Evolutionary conservation across 1,140 invertebrate species (phyloP).

Genomic region (Meloidogyne floridensis): DNA sequence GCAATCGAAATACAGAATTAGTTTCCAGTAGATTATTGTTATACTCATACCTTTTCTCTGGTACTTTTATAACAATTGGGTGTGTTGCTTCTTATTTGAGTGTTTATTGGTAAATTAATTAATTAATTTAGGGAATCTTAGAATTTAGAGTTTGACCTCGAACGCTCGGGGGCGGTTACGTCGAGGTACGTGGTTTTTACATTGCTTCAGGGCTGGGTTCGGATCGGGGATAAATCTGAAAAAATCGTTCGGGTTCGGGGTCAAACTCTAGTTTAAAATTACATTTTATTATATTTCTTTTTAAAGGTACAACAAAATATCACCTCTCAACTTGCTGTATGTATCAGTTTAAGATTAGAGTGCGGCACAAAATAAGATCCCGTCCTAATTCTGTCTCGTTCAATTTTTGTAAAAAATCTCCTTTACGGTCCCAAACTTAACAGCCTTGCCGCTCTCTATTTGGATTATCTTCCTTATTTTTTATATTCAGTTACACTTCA

Average conservation of each 20-base stretch:
- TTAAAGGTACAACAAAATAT: slow-evolving; percentile 61
- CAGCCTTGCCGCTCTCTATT: too few species aligned
- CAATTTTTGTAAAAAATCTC: too few species aligned
- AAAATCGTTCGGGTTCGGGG: too few species aligned
- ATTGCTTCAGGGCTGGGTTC: too few species aligned
- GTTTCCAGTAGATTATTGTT: slow-evolving; percentile 49
- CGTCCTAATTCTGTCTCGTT: too few species aligned
- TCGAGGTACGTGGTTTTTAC: too few species aligned
- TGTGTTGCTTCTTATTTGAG: slow-evolving; percentile 59
- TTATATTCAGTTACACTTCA: slow-evolving; percentile 49
- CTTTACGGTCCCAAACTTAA: too few species aligned
- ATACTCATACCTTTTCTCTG: slow-evolving; percentile 58
- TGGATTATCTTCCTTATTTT: too few species aligned
- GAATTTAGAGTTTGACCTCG: too few species aligned
- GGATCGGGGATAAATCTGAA: too few species aligned
- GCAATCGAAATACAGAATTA: slow-evolving; percentile 41
- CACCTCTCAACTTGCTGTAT: slow-evolving; percentile 49
- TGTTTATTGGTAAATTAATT: slow-evolving; percentile 58
- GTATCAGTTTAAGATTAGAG: not conserved
- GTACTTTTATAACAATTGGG: slow-evolving; percentile 59
- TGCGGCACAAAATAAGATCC: too few species aligned
- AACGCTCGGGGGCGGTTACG: too few species aligned
- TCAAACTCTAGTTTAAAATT: not conserved
- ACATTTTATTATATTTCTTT: not conserved
- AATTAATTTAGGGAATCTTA: not conserved